Conservation (phyloP, 2,888 invertebrate genomes). For the Galerucella nymphaeae region DNA sequence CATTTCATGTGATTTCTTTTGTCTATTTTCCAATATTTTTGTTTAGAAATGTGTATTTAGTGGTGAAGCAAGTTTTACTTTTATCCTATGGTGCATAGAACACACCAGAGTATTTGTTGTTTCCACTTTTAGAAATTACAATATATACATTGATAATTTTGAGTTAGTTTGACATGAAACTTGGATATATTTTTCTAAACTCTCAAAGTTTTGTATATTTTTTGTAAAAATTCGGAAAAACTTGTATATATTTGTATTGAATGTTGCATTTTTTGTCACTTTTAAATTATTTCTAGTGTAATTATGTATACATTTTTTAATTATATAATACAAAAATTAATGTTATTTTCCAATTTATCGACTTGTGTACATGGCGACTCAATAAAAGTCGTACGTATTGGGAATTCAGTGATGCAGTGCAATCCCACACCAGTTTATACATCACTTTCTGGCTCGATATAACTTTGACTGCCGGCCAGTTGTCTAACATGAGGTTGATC, state of each 20-base stretch:
- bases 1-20: too few relatives aligned
- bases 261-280: conserved; percentile 35
- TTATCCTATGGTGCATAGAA: background rate
- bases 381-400: too few relatives aligned
- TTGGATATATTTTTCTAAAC: conserved; percentile 18
- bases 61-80: too few relatives aligned
- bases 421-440: too few relatives aligned
- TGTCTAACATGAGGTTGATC: too few relatives aligned
- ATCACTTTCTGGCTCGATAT: too few relatives aligned
- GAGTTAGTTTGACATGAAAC: conserved; percentile 12
- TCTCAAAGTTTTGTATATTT: conserved; percentile 44
- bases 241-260: conserved; percentile 46
- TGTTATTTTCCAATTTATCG: background rate
- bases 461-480: too few relatives aligned
- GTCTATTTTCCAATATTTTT: too few relatives aligned
- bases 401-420: too few relatives aligned
- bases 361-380: background rate
- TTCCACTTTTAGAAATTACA: background rate
- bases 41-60: too few relatives aligned
- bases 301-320: conserved; percentile 38
- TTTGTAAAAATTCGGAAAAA: conserved; percentile 43
- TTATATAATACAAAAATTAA: conserved; percentile 12
- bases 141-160: background rate
- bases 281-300: conserved; percentile 47
- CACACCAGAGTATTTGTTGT: background rate